Evolutionary conservation across 2,888 invertebrate species (phyloP), one percentile per base, ranked within the genome.

Genomic region (Scaptomyza cyrtandrae): DNA sequence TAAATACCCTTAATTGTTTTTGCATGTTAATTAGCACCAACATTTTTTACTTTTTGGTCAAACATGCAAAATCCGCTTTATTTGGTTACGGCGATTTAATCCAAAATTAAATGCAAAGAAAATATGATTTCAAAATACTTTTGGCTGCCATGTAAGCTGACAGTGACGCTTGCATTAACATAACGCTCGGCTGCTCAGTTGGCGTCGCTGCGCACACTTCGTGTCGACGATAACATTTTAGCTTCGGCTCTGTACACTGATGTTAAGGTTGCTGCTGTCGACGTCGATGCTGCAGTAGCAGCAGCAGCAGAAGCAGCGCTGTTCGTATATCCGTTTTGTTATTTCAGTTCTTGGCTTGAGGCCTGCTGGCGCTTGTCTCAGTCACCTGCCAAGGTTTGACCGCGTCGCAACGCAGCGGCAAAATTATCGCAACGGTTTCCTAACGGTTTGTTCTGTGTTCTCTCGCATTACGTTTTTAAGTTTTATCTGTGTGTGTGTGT

Each of bases 331-430:
- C 58, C 63, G 67, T 65, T 80, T 63, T 54, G 54, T 69, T 68
- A 59, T 58, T 63, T 70, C 77, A 80, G 78, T 84, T 86, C 81
- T 86, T 81, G 71, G 85, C 75, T 75, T 84, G 65, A 57, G 56
- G 79, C 65, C 63, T 71, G 75, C 68, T 81, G 70, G 50, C 62
- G 77, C 72, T 77, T 76, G 78, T 74, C 77, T 89, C 88, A 89
- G 89, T 89, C 89, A 89, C 87, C 83, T 90, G 88, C 81, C 71
- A 80, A 78, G 87, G 88, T 80, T 82, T 83, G 79, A 90, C 79
- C 90, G 89, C 80, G 83, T 77, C 90, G 85, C 83, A 90, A 80
- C 88, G 86, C 72, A 71, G 80, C 80, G 73, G 79, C 67, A 66
- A 63, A 16, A 33, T 53, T 41, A 53, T 49, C 49, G 66, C 62